phyloP scores from a whole-genome alignment of 2,113 vertebrate genomes.

The Zosterops hypoxanthus region DNA sequence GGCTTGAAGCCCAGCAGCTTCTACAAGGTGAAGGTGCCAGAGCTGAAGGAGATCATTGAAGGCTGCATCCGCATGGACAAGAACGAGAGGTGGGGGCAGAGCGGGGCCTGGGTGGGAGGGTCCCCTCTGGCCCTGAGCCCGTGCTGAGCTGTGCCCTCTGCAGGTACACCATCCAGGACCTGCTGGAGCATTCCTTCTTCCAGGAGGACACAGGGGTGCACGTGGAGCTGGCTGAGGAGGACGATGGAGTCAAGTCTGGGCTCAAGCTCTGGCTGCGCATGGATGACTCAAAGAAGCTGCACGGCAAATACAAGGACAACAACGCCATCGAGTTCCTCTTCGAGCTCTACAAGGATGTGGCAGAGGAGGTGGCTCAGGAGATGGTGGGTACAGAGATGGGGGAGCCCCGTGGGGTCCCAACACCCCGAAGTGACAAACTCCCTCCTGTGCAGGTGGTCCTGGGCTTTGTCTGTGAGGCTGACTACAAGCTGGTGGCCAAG shows the following conservation, averaged over 20 bases:
- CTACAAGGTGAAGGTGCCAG: conserved; percentile 94
- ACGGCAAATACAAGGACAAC: conserved; percentile 94
- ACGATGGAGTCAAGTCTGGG: conserved; percentile 85
- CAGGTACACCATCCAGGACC: conserved; percentile 95
- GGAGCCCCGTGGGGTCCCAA: neutral
- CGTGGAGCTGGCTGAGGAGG: conserved; percentile 93
- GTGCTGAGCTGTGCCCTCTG: neutral
- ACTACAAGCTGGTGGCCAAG: conserved; percentile 91
- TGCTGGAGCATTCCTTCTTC: conserved; percentile 94
- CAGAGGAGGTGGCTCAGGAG: conserved; percentile 95
- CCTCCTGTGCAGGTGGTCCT: conserved; percentile 80
- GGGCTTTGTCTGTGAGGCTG: conserved; percentile 88
- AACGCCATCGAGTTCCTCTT: conserved; percentile 97
- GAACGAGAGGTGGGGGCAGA: conserved; percentile 84
- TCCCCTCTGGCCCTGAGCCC: rapidly evolving
- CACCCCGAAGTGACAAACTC: rapidly evolving
- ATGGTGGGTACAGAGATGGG: conserved; percentile 79
- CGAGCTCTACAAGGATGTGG: conserved; percentile 91
- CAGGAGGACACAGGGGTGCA: conserved; percentile 93
- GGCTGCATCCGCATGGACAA: conserved; percentile 96
- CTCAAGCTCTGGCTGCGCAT: conserved; percentile 96
- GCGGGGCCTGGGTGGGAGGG: neutral
- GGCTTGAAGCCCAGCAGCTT: conserved; percentile 97
- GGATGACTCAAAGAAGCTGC: conserved; percentile 90
- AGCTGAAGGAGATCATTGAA: conserved; percentile 98